A percentile compares a stretch with the other conserved stretches of the same genome.
phyloP scores from a whole-genome alignment of 2,797 vertebrate species.

The Melanotaenia trifasciata region DNA sequence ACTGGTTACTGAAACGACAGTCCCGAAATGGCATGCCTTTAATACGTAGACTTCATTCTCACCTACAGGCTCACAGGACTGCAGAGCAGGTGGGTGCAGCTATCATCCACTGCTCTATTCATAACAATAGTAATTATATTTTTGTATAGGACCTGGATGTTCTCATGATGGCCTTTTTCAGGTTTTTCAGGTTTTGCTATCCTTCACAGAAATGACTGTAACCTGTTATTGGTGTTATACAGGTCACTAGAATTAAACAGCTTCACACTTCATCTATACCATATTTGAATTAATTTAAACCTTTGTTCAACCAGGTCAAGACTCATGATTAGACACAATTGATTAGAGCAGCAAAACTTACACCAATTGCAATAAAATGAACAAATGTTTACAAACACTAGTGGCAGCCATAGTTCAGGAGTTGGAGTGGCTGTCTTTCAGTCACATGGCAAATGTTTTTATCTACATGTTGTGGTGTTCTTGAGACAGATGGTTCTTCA shows the following conservation, averaged over 20 bases:
- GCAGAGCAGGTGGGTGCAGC: constrained; percentile 88
- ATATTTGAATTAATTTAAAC: background rate
- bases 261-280: constrained; percentile 14
- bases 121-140: background rate
- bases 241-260: constrained; percentile 25
- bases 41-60: constrained; percentile 94
- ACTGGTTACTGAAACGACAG: constrained; percentile 97
- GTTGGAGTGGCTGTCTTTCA: no score
- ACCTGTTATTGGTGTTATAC: constrained; percentile 2
- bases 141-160: background rate
- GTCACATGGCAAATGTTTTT: no score
- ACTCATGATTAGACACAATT: background rate
- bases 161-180: background rate
- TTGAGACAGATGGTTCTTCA: constrained; percentile 2
- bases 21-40: constrained; percentile 95
- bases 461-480: background rate
- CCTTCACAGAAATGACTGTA: background rate
- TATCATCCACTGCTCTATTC: background rate
- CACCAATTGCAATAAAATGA: background rate
- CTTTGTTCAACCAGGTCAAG: background rate
- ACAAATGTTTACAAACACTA: background rate
- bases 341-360: background rate
- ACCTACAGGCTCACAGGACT: constrained; percentile 91
- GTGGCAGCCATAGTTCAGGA: background rate
- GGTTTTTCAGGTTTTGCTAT: constrained; percentile 1